Conservation (phyloP, 2,888 invertebrate species). For the Leptogaster cylindrica region DNA sequence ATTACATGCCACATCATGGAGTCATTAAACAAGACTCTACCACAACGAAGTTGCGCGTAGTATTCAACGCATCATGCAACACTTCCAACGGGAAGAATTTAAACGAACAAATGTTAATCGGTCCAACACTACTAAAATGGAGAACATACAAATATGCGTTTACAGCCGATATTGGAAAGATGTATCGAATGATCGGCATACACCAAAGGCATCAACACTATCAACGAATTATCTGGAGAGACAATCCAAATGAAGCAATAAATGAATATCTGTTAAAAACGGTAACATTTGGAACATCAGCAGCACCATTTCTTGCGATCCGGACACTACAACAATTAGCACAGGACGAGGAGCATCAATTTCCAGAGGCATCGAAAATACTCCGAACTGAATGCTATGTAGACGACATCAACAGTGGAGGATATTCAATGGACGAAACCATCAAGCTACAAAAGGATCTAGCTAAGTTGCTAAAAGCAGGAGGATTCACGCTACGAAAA, state of each 20-base stretch:
- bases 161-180: not conserved
- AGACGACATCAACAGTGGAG: not conserved
- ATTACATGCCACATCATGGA: not conserved
- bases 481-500: not conserved
- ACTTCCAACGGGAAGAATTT: no score
- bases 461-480: not conserved
- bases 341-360: not conserved
- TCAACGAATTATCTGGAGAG: not conserved
- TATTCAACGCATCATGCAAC: no score
- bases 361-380: no score
- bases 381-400: not conserved
- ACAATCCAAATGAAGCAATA: not conserved
- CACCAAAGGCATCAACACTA: not conserved
- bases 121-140: not conserved
- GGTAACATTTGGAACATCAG: not conserved
- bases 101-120: no score
- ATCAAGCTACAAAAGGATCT: not conserved
- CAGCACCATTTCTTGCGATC: not conserved
- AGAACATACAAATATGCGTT: not conserved
- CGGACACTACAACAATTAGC: not conserved
- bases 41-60: not conserved
- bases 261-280: not conserved
- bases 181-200: not conserved
- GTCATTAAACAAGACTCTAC: not conserved
- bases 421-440: no score